These are phyloP conservation scores for Kryphioiulus occultus DNA, from an alignment of 2,888 invertebrate species.

Conservation along the genomic window DNA sequence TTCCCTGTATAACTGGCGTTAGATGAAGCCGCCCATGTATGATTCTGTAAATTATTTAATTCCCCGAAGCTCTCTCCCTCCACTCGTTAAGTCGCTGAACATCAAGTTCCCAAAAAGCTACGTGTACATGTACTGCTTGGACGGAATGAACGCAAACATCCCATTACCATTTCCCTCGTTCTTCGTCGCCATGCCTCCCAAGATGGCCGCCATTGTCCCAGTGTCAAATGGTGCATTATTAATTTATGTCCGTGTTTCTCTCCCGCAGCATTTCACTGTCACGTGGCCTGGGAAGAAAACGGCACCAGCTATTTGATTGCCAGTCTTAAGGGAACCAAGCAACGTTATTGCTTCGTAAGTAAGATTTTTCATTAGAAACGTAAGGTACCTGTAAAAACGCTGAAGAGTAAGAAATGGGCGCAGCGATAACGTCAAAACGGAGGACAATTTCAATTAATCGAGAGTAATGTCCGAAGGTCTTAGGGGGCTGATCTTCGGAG, in stretches of 20 bases:
- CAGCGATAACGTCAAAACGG: slow-evolving; percentile 39
- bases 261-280: slow-evolving; percentile 57
- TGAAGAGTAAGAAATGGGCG: slow-evolving; percentile 6
- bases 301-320: slow-evolving; percentile 57
- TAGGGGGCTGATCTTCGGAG: slow-evolving; percentile 1
- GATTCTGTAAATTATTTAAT: slow-evolving; percentile 28
- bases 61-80: background rate
- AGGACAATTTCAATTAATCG: slow-evolving; percentile 39
- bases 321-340: slow-evolving; percentile 54
- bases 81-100: background rate
- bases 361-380: slow-evolving; percentile 36
- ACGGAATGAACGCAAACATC: background rate
- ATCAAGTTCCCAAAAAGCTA: background rate
- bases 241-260: slow-evolving; percentile 44
- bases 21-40: background rate
- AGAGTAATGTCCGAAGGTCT: slow-evolving; percentile 37
- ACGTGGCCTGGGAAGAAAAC: slow-evolving; percentile 58
- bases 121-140: background rate
- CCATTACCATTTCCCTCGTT: background rate
- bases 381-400: background rate
- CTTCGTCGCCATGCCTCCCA: background rate
- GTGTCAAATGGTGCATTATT: slow-evolving; percentile 45
- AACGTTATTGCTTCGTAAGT: slow-evolving; percentile 54
- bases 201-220: slow-evolving; percentile 27
- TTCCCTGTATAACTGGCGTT: background rate